phyloP scores from a whole-genome alignment of 2,888 invertebrate species.

The Corbicula japonica region DNA sequence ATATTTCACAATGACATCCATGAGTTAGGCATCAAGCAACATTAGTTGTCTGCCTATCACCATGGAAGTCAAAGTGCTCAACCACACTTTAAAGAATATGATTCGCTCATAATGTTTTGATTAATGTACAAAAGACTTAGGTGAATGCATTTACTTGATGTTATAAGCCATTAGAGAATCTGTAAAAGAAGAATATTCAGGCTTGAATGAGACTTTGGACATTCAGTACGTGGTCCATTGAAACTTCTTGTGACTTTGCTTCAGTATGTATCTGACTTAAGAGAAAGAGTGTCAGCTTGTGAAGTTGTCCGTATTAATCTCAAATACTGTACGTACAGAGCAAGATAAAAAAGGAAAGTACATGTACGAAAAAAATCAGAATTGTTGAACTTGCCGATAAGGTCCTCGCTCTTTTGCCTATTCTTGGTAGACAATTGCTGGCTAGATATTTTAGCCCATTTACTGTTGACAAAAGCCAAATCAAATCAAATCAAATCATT shows the following conservation, averaged over 20 bases:
- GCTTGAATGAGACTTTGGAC: slow-evolving; percentile 36
- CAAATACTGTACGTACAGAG: slow-evolving; percentile 37
- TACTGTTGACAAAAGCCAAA: slow-evolving; percentile 38
- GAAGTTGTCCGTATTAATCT: slow-evolving; percentile 55
- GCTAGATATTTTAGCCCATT: slow-evolving; percentile 59
- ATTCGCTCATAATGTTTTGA: slow-evolving; percentile 49
- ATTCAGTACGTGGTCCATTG: slow-evolving; percentile 34
- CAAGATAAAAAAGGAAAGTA: slow-evolving; percentile 63
- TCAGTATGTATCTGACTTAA: slow-evolving; percentile 44
- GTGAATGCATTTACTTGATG: slow-evolving; percentile 39
- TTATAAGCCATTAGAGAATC: slow-evolving; percentile 52
- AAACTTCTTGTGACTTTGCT: slow-evolving; percentile 36
- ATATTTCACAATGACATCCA: slow-evolving; percentile 56
- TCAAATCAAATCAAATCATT: no score
- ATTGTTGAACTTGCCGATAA: slow-evolving; percentile 62
- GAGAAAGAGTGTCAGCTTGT: slow-evolving; percentile 29
- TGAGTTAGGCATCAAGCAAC: slow-evolving; percentile 49
- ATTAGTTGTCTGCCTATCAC: slow-evolving; percentile 51
- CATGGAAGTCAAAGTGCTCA: slow-evolving; percentile 56
- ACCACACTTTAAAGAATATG: slow-evolving; percentile 56
- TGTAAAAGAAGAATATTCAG: slow-evolving; percentile 41
- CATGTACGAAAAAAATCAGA: slow-evolving; percentile 35
- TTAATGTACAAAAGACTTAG: slow-evolving; percentile 32
- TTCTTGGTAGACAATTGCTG: slow-evolving; percentile 45
- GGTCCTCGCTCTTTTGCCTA: slow-evolving; percentile 61